Evolutionary conservation across 2,113 vertebrate species (phyloP).

Genomic region (Puntigrus tetrazona): DNA sequence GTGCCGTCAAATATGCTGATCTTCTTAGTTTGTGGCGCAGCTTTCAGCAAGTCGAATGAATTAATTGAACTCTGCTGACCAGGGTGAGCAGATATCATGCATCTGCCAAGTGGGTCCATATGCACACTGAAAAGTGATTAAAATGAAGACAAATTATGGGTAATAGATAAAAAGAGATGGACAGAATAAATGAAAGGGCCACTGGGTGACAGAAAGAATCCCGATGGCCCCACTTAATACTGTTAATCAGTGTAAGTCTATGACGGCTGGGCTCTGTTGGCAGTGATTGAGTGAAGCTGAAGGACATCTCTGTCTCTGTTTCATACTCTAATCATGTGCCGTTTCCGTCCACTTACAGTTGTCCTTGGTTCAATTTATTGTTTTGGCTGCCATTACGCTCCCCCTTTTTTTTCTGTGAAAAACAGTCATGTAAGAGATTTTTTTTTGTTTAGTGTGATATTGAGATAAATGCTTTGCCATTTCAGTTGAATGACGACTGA

Average conservation of each 20-base stretch:
- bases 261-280: slow-evolving; percentile 34
- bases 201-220: slow-evolving; percentile 38
- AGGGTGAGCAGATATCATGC: slow-evolving; percentile 38
- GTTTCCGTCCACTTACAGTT: slow-evolving; percentile 28
- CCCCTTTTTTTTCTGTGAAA: not conserved
- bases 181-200: slow-evolving; percentile 45
- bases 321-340: slow-evolving; percentile 14
- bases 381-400: slow-evolving; percentile 3
- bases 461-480: slow-evolving; percentile 6
- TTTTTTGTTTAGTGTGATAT: not conserved
- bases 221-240: slow-evolving; percentile 47
- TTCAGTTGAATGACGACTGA: not conserved
- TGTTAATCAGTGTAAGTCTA: slow-evolving; percentile 52
- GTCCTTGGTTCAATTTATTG: slow-evolving; percentile 37
- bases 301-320: slow-evolving; percentile 33
- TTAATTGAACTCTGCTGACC: slow-evolving; percentile 46
- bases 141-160: slow-evolving; percentile 51
- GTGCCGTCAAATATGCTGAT: slow-evolving; percentile 56
- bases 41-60: slow-evolving; percentile 50
- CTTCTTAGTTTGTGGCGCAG: slow-evolving; percentile 52
- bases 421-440: not conserved
- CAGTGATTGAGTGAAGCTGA: slow-evolving; percentile 32
- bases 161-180: slow-evolving; percentile 50
- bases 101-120: slow-evolving; percentile 47
- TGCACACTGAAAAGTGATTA: slow-evolving; percentile 52